Evolutionary conservation across 2,797 vertebrate species (phyloP).

Genomic region (Spinus olivaceus): DNA sequence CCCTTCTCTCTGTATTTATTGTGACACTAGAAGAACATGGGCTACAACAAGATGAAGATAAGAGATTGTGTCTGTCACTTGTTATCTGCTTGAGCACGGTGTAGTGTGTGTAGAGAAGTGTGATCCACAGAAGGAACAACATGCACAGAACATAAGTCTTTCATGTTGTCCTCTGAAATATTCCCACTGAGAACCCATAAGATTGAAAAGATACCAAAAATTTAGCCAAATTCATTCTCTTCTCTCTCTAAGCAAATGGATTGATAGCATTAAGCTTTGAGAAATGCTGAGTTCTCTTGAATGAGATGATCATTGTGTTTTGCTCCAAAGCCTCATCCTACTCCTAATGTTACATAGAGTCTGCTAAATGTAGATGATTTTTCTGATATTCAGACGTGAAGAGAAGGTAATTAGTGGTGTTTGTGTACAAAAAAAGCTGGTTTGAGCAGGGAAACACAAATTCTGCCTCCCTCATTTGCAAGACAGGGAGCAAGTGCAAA

Average conservation of each 20-base stretch:
- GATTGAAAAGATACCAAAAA: not conserved
- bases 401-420: constrained; percentile 16
- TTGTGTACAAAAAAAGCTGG: constrained; percentile 11
- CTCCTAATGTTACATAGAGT: not conserved
- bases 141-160: not conserved
- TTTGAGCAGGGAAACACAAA: not conserved
- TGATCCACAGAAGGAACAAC: not conserved
- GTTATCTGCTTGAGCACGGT: not conserved
- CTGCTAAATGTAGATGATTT: constrained; percentile 35
- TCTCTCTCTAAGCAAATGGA: not conserved
- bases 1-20: not conserved
- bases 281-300: not conserved
- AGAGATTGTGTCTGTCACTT: not conserved
- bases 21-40: not conserved
- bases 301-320: not conserved
- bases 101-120: not conserved
- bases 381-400: constrained; percentile 17
- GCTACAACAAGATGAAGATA: not conserved
- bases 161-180: not conserved
- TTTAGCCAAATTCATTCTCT: constrained; percentile 14
- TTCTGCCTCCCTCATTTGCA: not conserved
- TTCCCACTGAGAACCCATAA: not conserved
- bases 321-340: not conserved
- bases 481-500: not conserved
- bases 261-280: not conserved